phyloP scores from a whole-genome alignment of 2,888 invertebrate genomes.

The Hyalella azteca region DNA sequence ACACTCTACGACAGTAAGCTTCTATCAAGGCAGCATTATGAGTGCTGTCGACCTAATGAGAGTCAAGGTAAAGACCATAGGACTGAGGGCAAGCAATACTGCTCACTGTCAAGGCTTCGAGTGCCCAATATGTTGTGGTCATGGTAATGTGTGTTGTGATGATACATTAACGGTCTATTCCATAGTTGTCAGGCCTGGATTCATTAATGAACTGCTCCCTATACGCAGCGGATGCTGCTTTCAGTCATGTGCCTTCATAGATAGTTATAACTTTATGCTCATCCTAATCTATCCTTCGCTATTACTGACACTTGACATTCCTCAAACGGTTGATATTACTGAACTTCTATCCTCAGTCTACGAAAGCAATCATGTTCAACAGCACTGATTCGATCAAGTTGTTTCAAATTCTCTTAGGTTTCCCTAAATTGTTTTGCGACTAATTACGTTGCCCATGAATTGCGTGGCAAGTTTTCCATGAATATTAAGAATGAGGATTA shows the following conservation, averaged over 20 bases:
- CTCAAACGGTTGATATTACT: neutral
- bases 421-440: no score
- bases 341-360: neutral
- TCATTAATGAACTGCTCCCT: slow-evolving; percentile 27
- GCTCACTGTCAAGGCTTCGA: slow-evolving; percentile 18
- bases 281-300: neutral
- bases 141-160: slow-evolving; percentile 34
- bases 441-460: no score
- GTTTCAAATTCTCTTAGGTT: no score
- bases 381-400: no score
- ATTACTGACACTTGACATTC: neutral
- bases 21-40: slow-evolving; percentile 70
- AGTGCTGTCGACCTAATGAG: slow-evolving; percentile 68
- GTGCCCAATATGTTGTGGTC: slow-evolving; percentile 23
- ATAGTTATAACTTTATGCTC: slow-evolving; percentile 3
- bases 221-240: slow-evolving; percentile 1
- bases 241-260: slow-evolving; percentile 32
- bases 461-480: no score
- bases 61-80: slow-evolving; percentile 63
- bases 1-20: slow-evolving; percentile 69
- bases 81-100: slow-evolving; percentile 16
- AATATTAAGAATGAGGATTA: no score
- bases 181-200: slow-evolving; percentile 19
- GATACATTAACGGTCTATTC: slow-evolving; percentile 32
- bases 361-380: no score